Evolutionary conservation across 2,888 invertebrate species (phyloP).

Genomic region (Apamea monoglypha): DNA sequence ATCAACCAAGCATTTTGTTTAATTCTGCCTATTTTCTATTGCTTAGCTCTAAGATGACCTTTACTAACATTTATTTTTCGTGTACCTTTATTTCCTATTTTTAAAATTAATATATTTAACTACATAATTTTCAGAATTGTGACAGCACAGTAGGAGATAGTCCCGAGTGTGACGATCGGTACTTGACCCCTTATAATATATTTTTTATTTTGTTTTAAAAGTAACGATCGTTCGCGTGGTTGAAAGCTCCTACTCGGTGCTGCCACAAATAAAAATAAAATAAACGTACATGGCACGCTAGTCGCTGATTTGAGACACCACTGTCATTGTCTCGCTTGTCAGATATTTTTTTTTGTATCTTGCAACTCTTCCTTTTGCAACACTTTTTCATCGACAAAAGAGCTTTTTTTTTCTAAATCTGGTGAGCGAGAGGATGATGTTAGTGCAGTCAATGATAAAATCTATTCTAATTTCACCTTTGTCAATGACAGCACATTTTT

Average conservation of each 20-base stretch:
- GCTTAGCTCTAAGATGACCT: slow-evolving; percentile 55
- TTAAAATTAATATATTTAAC: slow-evolving; percentile 62
- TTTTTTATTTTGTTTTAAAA: slow-evolving; percentile 67
- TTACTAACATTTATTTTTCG: slow-evolving; percentile 51
- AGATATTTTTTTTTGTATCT: slow-evolving; percentile 65
- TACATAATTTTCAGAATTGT: slow-evolving; percentile 80
- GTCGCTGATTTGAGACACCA: slow-evolving; percentile 90
- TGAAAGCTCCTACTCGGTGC: slow-evolving; percentile 84
- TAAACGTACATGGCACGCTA: slow-evolving; percentile 87
- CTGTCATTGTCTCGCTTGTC: slow-evolving; percentile 86
- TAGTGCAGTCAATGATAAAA: slow-evolving; percentile 80
- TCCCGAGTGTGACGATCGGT: slow-evolving; percentile 85
- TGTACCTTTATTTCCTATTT: slow-evolving; percentile 63
- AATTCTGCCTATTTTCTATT: slow-evolving; percentile 50
- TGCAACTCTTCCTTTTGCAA: slow-evolving; percentile 43
- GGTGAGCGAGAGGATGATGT: slow-evolving; percentile 85
- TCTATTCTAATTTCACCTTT: slow-evolving; percentile 69
- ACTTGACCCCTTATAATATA: slow-evolving; percentile 70
- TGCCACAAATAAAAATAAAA: slow-evolving; percentile 82
- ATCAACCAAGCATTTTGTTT: slow-evolving; percentile 59
- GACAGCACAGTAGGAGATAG: slow-evolving; percentile 88
- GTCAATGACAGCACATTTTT: slow-evolving; percentile 76
- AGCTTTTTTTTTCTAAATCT: slow-evolving; percentile 61
- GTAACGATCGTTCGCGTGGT: slow-evolving; percentile 85
- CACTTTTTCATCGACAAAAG: slow-evolving; percentile 55